phyloP scores from a whole-genome alignment of 1,140 invertebrate genomes.

The Amyelois transitella region DNA sequence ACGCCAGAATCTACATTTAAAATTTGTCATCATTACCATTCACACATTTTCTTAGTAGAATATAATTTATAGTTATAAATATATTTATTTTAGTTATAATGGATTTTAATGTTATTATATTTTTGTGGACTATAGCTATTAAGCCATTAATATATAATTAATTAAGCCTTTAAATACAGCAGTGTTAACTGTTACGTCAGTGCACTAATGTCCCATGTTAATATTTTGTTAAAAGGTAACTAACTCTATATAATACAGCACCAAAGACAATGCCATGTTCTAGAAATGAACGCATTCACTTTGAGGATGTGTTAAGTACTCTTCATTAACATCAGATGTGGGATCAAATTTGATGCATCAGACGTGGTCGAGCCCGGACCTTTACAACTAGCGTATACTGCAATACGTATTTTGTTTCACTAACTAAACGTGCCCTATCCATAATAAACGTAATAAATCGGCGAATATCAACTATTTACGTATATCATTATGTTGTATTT shows the following conservation, averaged over 20 bases:
- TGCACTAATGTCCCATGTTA: neutral
- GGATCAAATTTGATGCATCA: neutral
- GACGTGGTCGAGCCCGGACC: constrained; percentile 19
- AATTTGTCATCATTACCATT: neutral
- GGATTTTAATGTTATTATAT: neutral
- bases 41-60: neutral
- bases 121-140: neutral
- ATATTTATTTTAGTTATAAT: neutral
- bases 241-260: neutral
- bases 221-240: neutral
- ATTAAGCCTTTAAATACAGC: neutral
- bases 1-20: neutral
- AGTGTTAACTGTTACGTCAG: neutral
- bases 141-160: no score
- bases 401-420: constrained; percentile 63
- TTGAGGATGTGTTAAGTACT: neutral
- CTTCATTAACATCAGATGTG: neutral
- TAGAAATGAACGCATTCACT: neutral
- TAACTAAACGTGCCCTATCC: constrained; percentile 59
- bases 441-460: constrained; percentile 41
- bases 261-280: neutral
- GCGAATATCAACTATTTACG: constrained; percentile 53
- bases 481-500: constrained; percentile 42
- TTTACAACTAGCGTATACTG: constrained; percentile 71
- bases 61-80: neutral